Base-by-base conservation (phyloP, 2,797 vertebrate genomes). In the Nyctibius grandis region DNA sequence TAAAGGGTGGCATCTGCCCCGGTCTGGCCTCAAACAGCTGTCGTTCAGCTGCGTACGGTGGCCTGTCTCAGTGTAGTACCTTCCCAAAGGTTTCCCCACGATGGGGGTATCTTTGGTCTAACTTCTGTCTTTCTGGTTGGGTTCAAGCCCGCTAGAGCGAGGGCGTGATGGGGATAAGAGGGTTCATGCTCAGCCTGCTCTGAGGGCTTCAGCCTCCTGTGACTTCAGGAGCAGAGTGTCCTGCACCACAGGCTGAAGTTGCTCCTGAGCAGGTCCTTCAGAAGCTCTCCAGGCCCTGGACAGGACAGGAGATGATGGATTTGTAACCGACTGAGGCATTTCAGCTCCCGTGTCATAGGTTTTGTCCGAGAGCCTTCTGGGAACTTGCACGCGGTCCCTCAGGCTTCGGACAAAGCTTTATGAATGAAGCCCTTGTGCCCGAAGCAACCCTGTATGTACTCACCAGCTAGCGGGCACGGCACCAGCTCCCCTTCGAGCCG, bases 391-490 rank as follows among this genome's bases (percentile, higher is more conserved):
- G 2, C 34, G 44, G 78, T 34, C 75, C 60, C 40, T 70, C 25
- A 38, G 83, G 76, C 80, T 88, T 9, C 38, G 34, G 89, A 72
- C 75, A 42, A 61, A 82, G 61, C 12, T 74, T 69, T 5, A 34
- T 38, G 42, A 93, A 93, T 40, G 77, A 60, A 89, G 68, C 57
- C 56, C 67, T 85, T 84, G 91, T 86, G 65, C 63, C 67, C 18
- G 3, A 48, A 85, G 67, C 80, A 51, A 17, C 59, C 23, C n/a
- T 19, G 31, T n/a, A 5, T 0, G 2, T n/a, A 95, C 96, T 98
- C 95, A 99, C 99, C 99, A 98, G 98, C 98, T 19, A 99, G 97
- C 1, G 99, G 99, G 97, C 99, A 99, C 0, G 99, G 99, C 36
- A 99, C 98, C 97, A 99, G 97, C 96, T 99, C 99, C 95, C 99